Base-by-base conservation (phyloP, 2,113 vertebrate genomes). In the Anthoscopus minutus region DNA sequence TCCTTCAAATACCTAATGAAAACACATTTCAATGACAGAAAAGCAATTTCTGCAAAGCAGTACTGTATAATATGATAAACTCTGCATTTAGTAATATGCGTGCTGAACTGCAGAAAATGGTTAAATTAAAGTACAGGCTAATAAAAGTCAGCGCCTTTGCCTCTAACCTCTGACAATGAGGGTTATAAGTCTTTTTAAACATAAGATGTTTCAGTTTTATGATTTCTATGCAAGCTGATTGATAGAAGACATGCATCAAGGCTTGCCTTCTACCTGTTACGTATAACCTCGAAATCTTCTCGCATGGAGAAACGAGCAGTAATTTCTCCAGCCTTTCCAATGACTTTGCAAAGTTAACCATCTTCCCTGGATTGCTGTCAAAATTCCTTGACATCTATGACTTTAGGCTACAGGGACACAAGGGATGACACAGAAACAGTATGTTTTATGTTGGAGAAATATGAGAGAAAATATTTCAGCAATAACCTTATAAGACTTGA, bases 21-120 rank as follows among this genome's bases (percentile, higher is more conserved):
- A 97, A 81, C 14, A 62, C 38, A 95, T 78, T 95, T 95, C 61
- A 71, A 40, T 54, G 91, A 86, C 74, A 94, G 27, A 90, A 88
- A 94, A 94, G 42, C 35, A 81, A 90, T 96, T 81, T 60, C 45
- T 6, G 4, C 53, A 97, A 84, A 85, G 83, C 76, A 76, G n/a
- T 40, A 48, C 28, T 35, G 47, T 23, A 37, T 44, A 80, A 44
- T 53, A 72, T 73, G 88, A 58, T 86, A 67, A 80, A 27, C 25
- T 38, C 47, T 72, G 44, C 44, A 57, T 93, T 93, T 86, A 88
- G 42, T n/a, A 88, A 73, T 80, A 53, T 28, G 44, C 58, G 50
- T 51, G 53, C 17, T 96, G 51, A 89, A 77, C 47, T 70, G 15
- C 56, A 80, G 44, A 69, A 76, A 72, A 80, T 54, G 85, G 48